Conservation (phyloP, 2,888 invertebrate species). For the Agonopterix alstromeriana region DNA sequence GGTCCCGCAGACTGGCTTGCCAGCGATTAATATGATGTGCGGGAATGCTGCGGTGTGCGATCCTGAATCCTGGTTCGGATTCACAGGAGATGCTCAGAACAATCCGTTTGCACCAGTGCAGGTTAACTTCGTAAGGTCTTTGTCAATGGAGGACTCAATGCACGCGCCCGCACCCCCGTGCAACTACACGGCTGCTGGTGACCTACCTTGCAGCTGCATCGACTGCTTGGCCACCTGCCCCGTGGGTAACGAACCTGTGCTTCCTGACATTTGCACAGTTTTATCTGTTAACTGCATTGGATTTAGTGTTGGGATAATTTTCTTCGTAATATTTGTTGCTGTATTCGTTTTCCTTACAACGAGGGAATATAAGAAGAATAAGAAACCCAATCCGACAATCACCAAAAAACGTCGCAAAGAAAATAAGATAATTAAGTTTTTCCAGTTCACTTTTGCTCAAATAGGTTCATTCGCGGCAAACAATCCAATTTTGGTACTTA, state of each 20-base stretch:
- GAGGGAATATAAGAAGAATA: slow-evolving; percentile 19
- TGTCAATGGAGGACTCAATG: slow-evolving; percentile 56
- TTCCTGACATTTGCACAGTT: slow-evolving; percentile 71
- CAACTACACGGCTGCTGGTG: slow-evolving; percentile 71
- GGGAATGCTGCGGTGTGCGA: slow-evolving; percentile 82
- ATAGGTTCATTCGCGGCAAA: slow-evolving; percentile 79
- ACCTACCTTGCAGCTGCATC: slow-evolving; percentile 84
- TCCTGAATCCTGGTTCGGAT: slow-evolving; percentile 79
- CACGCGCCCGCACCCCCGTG: slow-evolving; percentile 71
- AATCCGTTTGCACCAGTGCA: slow-evolving; percentile 79
- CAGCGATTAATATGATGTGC: slow-evolving; percentile 88
- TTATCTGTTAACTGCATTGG: slow-evolving; percentile 79
- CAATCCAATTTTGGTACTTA: slow-evolving; percentile 80
- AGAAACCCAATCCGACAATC: slow-evolving; percentile 5
- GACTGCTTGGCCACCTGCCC: slow-evolving; percentile 83
- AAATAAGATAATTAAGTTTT: slow-evolving; percentile 32
- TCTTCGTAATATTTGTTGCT: slow-evolving; percentile 59
- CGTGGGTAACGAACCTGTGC: slow-evolving; percentile 48
- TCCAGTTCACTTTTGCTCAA: slow-evolving; percentile 44
- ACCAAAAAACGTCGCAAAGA: slow-evolving; percentile 14
- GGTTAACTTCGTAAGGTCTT: slow-evolving; percentile 73
- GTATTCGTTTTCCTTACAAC: slow-evolving; percentile 43
- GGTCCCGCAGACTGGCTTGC: slow-evolving; percentile 84
- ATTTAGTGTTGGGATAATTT: slow-evolving; percentile 77
- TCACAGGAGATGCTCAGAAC: slow-evolving; percentile 72